Conservation (phyloP, 2,113 vertebrate species). For the Dicrurus megarhynchus region DNA sequence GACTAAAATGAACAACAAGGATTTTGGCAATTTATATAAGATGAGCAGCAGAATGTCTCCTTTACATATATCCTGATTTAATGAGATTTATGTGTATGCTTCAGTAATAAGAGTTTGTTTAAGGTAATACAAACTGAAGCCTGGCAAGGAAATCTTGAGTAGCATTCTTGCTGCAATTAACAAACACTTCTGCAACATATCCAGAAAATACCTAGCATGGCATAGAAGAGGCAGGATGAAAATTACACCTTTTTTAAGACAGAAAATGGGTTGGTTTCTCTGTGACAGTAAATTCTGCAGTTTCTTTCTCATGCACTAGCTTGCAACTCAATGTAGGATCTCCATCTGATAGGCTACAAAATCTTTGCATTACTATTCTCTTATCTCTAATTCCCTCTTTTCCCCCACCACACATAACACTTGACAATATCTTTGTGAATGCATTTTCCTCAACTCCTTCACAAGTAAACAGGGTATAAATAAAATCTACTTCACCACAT, state of each 20-base stretch:
- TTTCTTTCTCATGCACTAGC: not conserved
- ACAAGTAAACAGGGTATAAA: not conserved
- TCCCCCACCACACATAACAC: not conserved
- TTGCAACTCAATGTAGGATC: not conserved
- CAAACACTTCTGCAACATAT: not conserved
- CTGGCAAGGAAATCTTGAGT: not conserved
- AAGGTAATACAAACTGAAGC: not conserved
- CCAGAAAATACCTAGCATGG: not conserved
- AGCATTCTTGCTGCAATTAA: not conserved
- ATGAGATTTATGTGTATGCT: not conserved
- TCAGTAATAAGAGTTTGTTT: not conserved
- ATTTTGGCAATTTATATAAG: not conserved
- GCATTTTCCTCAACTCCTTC: not conserved
- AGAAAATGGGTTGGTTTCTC: not conserved
- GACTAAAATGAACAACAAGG: not conserved
- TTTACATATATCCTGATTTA: not conserved
- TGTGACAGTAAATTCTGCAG: not conserved
- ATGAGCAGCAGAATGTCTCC: not conserved
- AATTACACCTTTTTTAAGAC: not conserved
- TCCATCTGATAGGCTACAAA: not conserved
- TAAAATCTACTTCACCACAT: not conserved
- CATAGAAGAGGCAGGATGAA: not conserved
- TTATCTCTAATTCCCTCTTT: not conserved
- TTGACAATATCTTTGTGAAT: not conserved
- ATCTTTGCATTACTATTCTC: not conserved